Conservation (phyloP, 2,888 invertebrate species). For the Molanna angustata region DNA sequence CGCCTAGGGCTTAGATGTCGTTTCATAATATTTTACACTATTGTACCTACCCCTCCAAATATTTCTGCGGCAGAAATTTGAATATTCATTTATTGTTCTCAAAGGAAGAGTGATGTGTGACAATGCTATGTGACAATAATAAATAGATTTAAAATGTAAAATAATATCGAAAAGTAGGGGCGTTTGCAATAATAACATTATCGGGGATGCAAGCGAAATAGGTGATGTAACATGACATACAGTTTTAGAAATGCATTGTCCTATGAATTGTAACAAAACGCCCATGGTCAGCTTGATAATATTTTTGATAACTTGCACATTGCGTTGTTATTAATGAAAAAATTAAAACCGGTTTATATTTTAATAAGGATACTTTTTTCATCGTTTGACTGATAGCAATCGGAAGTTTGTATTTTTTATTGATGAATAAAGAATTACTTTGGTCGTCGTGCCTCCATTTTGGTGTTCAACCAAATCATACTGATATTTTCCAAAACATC, state of each 20-base stretch:
- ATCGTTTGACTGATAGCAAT: no score
- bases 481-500: no score
- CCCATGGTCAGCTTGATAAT: slow-evolving; percentile 6
- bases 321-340: no score
- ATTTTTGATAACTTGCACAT: no score
- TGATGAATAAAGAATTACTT: no score
- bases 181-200: slow-evolving; percentile 11
- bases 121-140: slow-evolving; percentile 24
- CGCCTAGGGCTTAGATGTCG: no score
- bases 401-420: no score
- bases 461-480: no score
- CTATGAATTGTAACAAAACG: slow-evolving; percentile 16
- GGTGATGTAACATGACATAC: background rate
- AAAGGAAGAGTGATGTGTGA: slow-evolving; percentile 7
- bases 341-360: no score
- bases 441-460: no score
- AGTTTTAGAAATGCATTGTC: background rate
- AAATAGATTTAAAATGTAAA: slow-evolving; percentile 28
- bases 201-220: slow-evolving; percentile 1
- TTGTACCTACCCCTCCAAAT: background rate
- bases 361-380: no score
- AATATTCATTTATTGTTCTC: slow-evolving; percentile 20
- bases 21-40: no score
- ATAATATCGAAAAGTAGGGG: slow-evolving; percentile 10
- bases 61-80: slow-evolving; percentile 8